Percentiles rank a stretch among this genome's conserved stretches.
These are phyloP conservation scores for Podarcis lilfordi DNA, from an alignment of 2,797 vertebrate genomes.

Conservation along the genomic window DNA sequence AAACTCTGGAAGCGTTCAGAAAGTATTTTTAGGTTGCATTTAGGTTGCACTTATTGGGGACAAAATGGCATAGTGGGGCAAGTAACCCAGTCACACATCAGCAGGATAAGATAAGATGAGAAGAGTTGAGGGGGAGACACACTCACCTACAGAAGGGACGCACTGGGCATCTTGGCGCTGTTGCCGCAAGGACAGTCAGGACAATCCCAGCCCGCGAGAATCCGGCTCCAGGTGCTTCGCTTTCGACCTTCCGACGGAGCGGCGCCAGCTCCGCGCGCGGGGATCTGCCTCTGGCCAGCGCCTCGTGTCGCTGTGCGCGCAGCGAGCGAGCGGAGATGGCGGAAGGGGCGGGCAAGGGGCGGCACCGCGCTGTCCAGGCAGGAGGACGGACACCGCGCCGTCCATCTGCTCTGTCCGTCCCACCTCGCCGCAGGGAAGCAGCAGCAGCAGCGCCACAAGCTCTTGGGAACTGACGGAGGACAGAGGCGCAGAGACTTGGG, in stretches of 20 bases:
- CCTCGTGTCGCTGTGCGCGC: neutral
- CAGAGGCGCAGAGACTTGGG: too few species aligned
- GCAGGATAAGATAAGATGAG: neutral
- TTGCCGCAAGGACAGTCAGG: neutral
- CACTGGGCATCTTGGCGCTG: neutral
- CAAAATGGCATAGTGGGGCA: neutral
- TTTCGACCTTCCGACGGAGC: neutral
- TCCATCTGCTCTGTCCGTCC: neutral
- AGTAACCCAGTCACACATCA: neutral
- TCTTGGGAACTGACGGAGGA: neutral
- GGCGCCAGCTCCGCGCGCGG: neutral
- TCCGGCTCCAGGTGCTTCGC: neutral
- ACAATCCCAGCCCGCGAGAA: neutral
- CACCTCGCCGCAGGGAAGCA: neutral
- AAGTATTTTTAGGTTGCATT: neutral
- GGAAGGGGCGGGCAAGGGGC: neutral
- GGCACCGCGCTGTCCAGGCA: neutral
- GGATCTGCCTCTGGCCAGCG: neutral
- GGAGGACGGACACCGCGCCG: neutral
- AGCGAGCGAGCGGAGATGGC: too few species aligned
- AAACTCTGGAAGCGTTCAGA: neutral
- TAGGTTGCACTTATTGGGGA: neutral
- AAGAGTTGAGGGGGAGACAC: neutral
- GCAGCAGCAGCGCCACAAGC: neutral
- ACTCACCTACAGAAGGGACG: slow-evolving; percentile 5